Base-by-base conservation (phyloP, 2,888 invertebrate genomes). In the Aphidius colemani region DNA sequence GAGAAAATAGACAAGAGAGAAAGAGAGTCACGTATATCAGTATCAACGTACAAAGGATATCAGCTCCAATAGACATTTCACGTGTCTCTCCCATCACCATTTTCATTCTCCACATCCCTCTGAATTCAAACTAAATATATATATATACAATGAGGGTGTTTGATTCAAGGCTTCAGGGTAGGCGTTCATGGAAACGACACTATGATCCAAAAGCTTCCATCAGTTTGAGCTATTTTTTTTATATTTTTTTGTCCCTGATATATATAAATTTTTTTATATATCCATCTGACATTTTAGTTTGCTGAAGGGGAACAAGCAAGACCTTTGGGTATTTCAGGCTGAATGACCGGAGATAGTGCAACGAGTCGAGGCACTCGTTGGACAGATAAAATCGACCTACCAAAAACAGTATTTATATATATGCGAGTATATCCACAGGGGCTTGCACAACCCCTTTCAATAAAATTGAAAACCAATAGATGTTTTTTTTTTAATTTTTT, bases 271-370 rank as follows among this genome's bases (percentile, higher is more conserved):
- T 59, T 56, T 56, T 65, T 59, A 53, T 58, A 9, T 44, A 30
- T 30, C 11, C 53, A 53, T 59, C 59, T 48, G 39, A 30, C 30
- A 30, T 30, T 30, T 30, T 30, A 30, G 30, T 30, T 30, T 30
- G 30, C 45, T 39, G 57, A 48, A 49, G 44, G 50, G 62, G 48
- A 50, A 7, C 59, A 44, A 62, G 59, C 39, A 50, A 55, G 50
- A 51, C 65, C 56, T 56, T 45, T 46, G 59, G 65, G 55, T 63
- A 65, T 67, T 66, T 53, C 64, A 65, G 46, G 65, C 51, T 67
- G 9, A 65, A 70, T 67, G 67, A 66, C 67, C 61, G 63, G 40
- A 61, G 62, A 64, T 62, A 63, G 49, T 55, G 30, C 51, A 55
- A 63, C 66, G 64, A 65, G 66, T 63, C 66, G 67, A 63, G 66